Evolutionary conservation across 2,113 vertebrate species (phyloP).

Genomic region (Marmota flaviventris): DNA sequence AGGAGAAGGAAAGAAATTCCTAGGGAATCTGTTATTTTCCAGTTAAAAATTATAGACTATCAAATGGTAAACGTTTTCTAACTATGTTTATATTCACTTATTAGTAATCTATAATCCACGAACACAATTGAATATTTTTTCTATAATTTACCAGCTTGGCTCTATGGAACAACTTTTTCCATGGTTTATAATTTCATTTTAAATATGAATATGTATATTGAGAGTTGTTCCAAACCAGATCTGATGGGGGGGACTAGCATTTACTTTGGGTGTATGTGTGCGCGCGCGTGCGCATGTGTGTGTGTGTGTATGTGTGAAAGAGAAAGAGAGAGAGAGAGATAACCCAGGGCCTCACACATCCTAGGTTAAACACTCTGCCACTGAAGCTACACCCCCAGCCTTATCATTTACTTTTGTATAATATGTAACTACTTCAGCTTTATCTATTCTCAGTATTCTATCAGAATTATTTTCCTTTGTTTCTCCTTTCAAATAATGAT

Average conservation of each 20-base stretch:
- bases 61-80: constrained; percentile 58
- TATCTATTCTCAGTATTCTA: neutral
- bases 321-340: too few species aligned
- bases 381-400: too few species aligned
- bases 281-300: fast-evolving
- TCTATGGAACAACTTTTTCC: constrained; percentile 40
- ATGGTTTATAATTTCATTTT: constrained; percentile 70
- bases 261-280: too few species aligned
- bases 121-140: constrained; percentile 40
- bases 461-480: constrained; percentile 10
- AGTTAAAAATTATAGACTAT: constrained; percentile 49
- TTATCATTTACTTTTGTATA: neutral
- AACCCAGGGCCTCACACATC: neutral
- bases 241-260: neutral
- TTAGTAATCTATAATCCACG: neutral
- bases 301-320: too few species aligned
- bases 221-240: constrained; percentile 54
- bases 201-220: constrained; percentile 58
- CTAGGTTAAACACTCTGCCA: neutral
- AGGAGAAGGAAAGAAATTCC: constrained; percentile 46
- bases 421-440: neutral
- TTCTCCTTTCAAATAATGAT: constrained; percentile 7
- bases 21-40: constrained; percentile 47
- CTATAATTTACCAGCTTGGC: constrained; percentile 24
- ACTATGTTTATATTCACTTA: constrained; percentile 13